These are phyloP conservation scores for Epizoanthus rinbou DNA, from an alignment of 92 coral and sea anemone species.

Conservation along the genomic window DNA sequence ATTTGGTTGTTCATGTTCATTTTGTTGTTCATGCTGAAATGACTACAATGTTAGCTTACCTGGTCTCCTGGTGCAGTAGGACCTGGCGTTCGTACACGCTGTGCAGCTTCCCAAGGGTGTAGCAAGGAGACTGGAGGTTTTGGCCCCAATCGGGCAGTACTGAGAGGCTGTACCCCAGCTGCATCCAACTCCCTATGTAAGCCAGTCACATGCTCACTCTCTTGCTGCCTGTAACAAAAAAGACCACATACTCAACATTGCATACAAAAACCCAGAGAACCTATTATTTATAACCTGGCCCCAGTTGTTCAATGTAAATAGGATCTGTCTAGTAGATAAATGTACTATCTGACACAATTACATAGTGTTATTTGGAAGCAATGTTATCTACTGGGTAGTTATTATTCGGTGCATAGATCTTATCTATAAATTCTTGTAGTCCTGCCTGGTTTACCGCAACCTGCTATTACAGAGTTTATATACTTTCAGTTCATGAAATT, in stretches of 20 bases:
- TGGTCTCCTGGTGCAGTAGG: neutral
- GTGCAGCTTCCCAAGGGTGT: constrained; percentile 37
- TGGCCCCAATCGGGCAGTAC: neutral
- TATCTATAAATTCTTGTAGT: too few species aligned
- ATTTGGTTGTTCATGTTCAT: neutral
- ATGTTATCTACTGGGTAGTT: too few species aligned
- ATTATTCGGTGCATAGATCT: too few species aligned
- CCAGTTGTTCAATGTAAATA: too few species aligned
- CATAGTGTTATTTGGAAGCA: too few species aligned
- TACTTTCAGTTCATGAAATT: too few species aligned
- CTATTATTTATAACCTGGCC: too few species aligned
- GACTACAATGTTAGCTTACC: neutral
- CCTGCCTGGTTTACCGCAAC: too few species aligned
- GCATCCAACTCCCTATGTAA: neutral
- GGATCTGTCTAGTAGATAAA: too few species aligned
- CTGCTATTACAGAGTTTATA: too few species aligned
- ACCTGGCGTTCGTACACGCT: constrained; percentile 17
- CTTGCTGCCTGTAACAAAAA: neutral
- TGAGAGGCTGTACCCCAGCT: neutral
- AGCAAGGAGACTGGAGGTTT: constrained; percentile 14
- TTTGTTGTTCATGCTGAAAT: too few species aligned
- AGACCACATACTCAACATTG: neutral
- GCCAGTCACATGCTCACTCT: neutral
- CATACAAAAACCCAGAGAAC: neutral
- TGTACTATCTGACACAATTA: too few species aligned